Evolutionary conservation across 2,888 invertebrate species (phyloP).

Genomic region (Chymomyza caudatula): DNA sequence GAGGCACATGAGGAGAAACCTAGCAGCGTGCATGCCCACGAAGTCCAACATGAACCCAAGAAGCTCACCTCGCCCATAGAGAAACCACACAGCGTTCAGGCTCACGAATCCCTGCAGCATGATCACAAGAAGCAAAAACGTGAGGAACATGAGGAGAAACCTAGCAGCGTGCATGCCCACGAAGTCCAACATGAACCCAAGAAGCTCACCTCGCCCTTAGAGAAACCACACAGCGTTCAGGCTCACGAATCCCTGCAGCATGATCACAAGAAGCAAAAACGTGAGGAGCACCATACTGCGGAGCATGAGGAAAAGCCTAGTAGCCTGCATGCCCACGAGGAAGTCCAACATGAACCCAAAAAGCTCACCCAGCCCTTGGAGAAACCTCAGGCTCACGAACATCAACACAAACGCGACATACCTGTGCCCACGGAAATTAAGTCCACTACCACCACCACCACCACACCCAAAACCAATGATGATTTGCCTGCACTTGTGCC

Average conservation of each 20-base stretch:
- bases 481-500: conserved; percentile 15
- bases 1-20: conserved; percentile 10
- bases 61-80: not conserved
- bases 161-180: not conserved
- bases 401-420: conserved; percentile 63
- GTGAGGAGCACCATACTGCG: not conserved
- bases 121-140: not conserved
- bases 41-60: not conserved
- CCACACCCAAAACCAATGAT: conserved; percentile 35
- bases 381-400: not conserved
- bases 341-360: conserved; percentile 4
- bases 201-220: not conserved
- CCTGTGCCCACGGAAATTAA: conserved; percentile 71
- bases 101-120: conserved; percentile 1
- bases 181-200: not conserved
- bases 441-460: conserved; percentile 32
- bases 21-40: conserved; percentile 11
- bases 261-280: not conserved
- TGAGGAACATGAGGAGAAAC: not conserved
- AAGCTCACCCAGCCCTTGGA: not conserved
- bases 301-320: conserved; percentile 1
- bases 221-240: not conserved
- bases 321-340: no score
- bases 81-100: conserved; percentile 14
- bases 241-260: conserved; percentile 1